Evolutionary conservation across 1,140 invertebrate species (phyloP).

Genomic region (Bicyclus anynana): DNA sequence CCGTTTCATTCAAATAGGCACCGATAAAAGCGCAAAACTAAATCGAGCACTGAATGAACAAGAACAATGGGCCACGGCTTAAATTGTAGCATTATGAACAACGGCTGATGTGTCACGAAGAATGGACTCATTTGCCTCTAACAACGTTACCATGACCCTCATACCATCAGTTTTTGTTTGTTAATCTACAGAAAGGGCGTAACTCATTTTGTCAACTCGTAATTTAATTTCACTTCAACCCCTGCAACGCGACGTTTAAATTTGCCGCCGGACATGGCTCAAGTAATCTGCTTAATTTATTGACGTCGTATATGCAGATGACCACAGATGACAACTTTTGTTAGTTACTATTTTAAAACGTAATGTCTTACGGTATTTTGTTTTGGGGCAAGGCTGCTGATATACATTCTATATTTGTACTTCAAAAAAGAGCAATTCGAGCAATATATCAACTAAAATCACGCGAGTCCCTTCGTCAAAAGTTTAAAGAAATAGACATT

Average conservation of each 20-base stretch:
- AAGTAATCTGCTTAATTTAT: slow-evolving; percentile 55
- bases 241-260: slow-evolving; percentile 37
- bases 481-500: no score
- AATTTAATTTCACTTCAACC: slow-evolving; percentile 73
- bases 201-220: slow-evolving; percentile 76
- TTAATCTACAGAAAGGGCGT: slow-evolving; percentile 76
- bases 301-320: slow-evolving; percentile 16
- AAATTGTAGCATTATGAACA: slow-evolving; percentile 71
- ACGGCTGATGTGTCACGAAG: slow-evolving; percentile 55
- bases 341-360: no score
- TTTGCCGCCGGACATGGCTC: slow-evolving; percentile 45
- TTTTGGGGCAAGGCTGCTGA: no score
- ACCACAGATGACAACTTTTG: slow-evolving; percentile 2
- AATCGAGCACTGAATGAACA: slow-evolving; percentile 63
- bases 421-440: no score
- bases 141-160: slow-evolving; percentile 71
- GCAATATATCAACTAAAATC: no score
- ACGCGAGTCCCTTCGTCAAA: no score
- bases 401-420: no score
- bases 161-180: slow-evolving; percentile 75
- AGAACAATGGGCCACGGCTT: slow-evolving; percentile 59
- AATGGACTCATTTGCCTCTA: slow-evolving; percentile 74
- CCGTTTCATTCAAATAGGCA: slow-evolving; percentile 56
- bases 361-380: no score
- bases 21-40: slow-evolving; percentile 70